Evolutionary conservation across 2,888 invertebrate genomes (phyloP).

Genomic region (Pachydiplax longipennis): DNA sequence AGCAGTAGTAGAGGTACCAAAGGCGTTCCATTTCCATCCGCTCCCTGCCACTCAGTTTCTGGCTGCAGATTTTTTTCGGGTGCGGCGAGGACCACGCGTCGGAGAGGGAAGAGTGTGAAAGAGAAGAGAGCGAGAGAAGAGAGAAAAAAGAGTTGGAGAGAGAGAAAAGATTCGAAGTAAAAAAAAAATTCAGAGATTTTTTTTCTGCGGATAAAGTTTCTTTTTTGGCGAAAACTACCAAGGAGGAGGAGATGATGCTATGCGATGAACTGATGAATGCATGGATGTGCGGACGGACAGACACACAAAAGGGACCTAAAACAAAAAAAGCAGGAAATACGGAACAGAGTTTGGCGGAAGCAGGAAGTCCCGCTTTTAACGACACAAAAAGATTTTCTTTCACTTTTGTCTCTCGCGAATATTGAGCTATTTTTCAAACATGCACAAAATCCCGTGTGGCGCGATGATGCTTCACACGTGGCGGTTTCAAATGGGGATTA

Average conservation of each 20-base stretch:
- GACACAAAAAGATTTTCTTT: neutral
- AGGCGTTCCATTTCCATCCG: slow-evolving; percentile 54
- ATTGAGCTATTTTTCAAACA: too few species aligned
- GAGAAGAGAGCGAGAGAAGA: slow-evolving; percentile 6
- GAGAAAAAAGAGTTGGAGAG: slow-evolving; percentile 11
- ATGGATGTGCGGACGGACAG: neutral
- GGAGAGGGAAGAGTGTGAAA: slow-evolving; percentile 35
- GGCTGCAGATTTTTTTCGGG: slow-evolving; percentile 48
- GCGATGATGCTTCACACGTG: too few species aligned
- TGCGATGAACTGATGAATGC: neutral
- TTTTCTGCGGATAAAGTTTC: too few species aligned
- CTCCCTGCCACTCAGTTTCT: slow-evolving; percentile 53
- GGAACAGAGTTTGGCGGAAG: neutral
- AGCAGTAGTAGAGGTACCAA: slow-evolving; percentile 55
- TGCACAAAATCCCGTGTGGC: too few species aligned
- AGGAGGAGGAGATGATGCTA: neutral
- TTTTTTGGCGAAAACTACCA: too few species aligned
- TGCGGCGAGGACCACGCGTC: neutral
- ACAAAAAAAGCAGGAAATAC: slow-evolving; percentile 3
- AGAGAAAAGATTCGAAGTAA: neutral
- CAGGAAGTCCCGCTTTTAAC: neutral
- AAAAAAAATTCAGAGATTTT: too few species aligned
- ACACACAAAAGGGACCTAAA: slow-evolving; percentile 37
- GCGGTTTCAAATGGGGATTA: too few species aligned
- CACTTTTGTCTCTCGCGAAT: neutral